These are phyloP conservation scores for Pegea sp. DNA, from an alignment of 23 tunicate genomes.

Conservation along the genomic window DNA sequence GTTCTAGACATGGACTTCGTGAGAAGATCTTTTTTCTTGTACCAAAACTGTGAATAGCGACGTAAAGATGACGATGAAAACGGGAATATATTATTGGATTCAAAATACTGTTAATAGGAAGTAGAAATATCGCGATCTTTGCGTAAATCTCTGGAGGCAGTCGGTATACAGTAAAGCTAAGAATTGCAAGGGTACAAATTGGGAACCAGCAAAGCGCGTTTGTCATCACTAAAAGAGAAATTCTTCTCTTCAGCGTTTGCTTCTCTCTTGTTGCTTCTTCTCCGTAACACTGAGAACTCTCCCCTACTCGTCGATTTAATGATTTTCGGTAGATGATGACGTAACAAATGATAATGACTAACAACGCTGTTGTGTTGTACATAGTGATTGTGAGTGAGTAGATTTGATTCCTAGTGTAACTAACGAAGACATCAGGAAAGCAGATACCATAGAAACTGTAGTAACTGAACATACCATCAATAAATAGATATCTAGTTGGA, in stretches of 20 bases:
- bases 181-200: background rate
- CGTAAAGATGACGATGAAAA: background rate
- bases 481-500: background rate
- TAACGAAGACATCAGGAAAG: background rate
- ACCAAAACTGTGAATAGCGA: too few species aligned
- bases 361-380: background rate
- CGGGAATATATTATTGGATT: background rate
- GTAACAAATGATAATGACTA: background rate
- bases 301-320: background rate
- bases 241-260: background rate
- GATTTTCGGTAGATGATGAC: background rate
- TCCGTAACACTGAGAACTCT: background rate
- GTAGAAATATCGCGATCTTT: background rate
- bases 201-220: background rate
- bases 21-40: too few species aligned
- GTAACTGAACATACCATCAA: background rate
- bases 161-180: background rate
- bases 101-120: background rate
- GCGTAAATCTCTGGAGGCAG: background rate
- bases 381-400: background rate
- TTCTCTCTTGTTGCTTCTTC: background rate
- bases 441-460: conserved; percentile 1
- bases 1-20: too few species aligned
- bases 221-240: background rate
- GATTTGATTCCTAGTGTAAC: background rate